These are phyloP conservation scores for Hydrozoanthus gracilis DNA, from an alignment of 92 coral and sea anemone species.

Conservation along the genomic window DNA sequence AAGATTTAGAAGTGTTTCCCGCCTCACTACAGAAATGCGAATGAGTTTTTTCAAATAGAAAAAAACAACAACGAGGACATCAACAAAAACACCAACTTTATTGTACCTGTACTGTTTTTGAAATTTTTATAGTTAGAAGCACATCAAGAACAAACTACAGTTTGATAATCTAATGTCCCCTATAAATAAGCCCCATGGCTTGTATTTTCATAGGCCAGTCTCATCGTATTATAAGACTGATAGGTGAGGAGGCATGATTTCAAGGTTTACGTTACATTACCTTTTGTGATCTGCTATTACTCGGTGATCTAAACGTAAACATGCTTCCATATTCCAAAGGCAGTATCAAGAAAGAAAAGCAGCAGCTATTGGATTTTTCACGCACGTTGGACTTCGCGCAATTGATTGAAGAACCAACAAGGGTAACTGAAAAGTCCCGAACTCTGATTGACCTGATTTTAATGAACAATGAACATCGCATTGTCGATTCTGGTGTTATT, in stretches of 20 bases:
- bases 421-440: constrained; percentile 49
- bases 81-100: too few relatives aligned
- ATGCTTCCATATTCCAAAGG: background rate
- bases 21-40: too few relatives aligned
- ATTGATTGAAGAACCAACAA: constrained; percentile 48
- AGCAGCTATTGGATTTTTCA: background rate
- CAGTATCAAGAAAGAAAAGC: too few relatives aligned
- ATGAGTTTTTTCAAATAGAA: too few relatives aligned
- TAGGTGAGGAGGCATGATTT: constrained; percentile 14
- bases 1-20: too few relatives aligned
- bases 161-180: too few relatives aligned
- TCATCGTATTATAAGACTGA: constrained; percentile 19
- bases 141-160: too few relatives aligned
- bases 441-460: constrained; percentile 58
- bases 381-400: background rate
- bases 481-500: constrained; percentile 62
- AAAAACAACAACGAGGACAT: too few relatives aligned
- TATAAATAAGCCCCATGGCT: too few relatives aligned
- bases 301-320: background rate
- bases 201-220: constrained; percentile 2
- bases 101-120: too few relatives aligned
- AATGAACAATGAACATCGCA: constrained; percentile 66
- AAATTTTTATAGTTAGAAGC: too few relatives aligned
- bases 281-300: background rate
- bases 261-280: background rate